phyloP scores from a whole-genome alignment of 1,140 invertebrate genomes.

The Latrodectus geometricus region DNA sequence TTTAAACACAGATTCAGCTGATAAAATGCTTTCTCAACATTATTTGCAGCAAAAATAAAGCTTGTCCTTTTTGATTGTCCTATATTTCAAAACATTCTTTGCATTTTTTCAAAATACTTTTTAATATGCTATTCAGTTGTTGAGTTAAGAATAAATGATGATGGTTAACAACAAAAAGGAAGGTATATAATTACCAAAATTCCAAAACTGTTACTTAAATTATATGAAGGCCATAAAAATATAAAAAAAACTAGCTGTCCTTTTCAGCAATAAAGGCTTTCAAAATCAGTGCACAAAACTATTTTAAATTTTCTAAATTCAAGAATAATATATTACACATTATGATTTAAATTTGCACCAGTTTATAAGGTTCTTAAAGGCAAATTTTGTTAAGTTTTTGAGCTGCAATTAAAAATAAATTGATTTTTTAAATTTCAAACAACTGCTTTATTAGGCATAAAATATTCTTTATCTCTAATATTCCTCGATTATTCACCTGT shows the following conservation, averaged over 20 bases:
- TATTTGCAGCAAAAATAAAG: not conserved
- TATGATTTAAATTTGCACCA: not conserved
- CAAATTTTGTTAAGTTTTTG: not conserved
- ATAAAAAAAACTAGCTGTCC: not conserved
- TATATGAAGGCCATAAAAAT: constrained; percentile 1
- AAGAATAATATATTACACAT: not conserved
- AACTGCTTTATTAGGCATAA: not conserved
- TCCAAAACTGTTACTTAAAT: not conserved
- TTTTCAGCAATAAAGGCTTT: not conserved
- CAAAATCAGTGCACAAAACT: not conserved
- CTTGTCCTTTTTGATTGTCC: not conserved
- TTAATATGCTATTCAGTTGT: not conserved
- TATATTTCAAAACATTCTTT: not conserved
- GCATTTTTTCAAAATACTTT: not conserved
- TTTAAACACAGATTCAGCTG: not conserved
- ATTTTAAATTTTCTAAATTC: not conserved
- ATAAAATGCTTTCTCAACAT: constrained; percentile 13
- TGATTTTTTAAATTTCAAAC: not conserved
- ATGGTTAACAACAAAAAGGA: not conserved
- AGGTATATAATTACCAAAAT: not conserved
- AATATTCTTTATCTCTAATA: not conserved
- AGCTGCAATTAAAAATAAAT: not conserved
- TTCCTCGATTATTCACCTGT: not conserved
- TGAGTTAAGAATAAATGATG: not conserved
- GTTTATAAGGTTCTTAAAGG: not conserved